Evolutionary conservation across 2,797 vertebrate genomes (phyloP), one percentile per base, ranked within the genome.

Genomic region (Gymnocypris eckloni): DNA sequence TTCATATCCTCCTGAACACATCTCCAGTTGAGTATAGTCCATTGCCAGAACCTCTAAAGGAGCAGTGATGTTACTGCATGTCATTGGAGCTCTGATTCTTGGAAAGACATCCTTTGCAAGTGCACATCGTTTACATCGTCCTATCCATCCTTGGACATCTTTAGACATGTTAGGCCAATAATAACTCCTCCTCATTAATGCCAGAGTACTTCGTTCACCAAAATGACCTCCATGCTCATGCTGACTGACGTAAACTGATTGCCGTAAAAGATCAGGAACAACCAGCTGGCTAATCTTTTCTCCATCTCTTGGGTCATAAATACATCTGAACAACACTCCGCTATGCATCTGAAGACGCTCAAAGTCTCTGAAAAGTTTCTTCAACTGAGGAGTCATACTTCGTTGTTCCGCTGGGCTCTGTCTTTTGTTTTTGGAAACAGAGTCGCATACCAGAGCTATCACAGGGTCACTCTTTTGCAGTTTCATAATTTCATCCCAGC

Each of bases 201-300:
- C 79, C 7, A 86, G 9, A 0, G 75, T 90, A 15, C 84, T 69
- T 12, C 33, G 39, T 79, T 4, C 83, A 52, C 69, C 56, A 37
- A 88, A 78, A 25, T 67, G 28, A 25, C 72, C 84, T n/a, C 78
- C 28, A 69, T 71, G 73, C 4, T 87, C 89, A 48, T 90, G 89
- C 13, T 79, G 78, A 2, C 56, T 72, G 9, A 81, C 85, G 41
- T 72, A 86, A 20, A 88, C 85, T 7, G 8, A 20, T 0, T 0
- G 28, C 0, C 6, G 37, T 3, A 86, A 45, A 0, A 3, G 1
- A 1, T 12, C 80, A 0, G 79, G 82, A 2, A 88, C 69, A 4
- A 88, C 64, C 0, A 89, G n/a, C 13, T 88, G 85, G 0, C 16
- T 33, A 1, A 86, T 28, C 43, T 85, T 70, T 12, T 86, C 86